A percentile compares a stretch with the other conserved stretches of the same genome.
phyloP scores from a whole-genome alignment of 2,888 invertebrate species.

The Emesis russula region DNA sequence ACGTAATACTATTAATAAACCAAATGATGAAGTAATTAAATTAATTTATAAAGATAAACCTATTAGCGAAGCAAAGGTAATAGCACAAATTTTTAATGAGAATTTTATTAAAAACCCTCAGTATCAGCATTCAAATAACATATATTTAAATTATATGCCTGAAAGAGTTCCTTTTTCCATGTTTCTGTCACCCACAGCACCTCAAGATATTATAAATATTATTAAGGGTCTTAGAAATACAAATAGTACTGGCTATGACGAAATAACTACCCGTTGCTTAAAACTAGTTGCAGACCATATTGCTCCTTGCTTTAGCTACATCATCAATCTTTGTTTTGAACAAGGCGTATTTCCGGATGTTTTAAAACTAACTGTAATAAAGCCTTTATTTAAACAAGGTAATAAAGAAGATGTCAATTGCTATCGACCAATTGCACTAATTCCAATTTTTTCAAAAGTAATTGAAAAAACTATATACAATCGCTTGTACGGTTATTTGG shows the following conservation, averaged over 20 bases:
- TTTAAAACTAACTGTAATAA: background rate
- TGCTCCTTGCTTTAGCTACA: background rate
- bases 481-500: background rate
- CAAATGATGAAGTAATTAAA: background rate
- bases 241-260: background rate
- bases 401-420: background rate
- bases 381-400: background rate
- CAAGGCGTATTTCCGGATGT: background rate
- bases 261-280: background rate
- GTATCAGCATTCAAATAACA: background rate
- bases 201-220: background rate
- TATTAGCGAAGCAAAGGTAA: background rate
- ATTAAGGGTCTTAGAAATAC: background rate
- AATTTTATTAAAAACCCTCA: background rate
- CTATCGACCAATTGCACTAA: background rate
- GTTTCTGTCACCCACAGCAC: background rate
- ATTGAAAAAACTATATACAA: background rate
- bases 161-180: too few relatives aligned
- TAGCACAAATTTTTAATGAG: background rate
- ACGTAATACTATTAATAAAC: background rate
- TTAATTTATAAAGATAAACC: background rate
- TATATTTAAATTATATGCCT: background rate
- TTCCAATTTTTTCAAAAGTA: background rate
- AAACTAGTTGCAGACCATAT: background rate
- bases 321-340: conserved; percentile 5